phyloP scores from a whole-genome alignment of 2,888 invertebrate genomes.

The Amaurobius ferox region DNA sequence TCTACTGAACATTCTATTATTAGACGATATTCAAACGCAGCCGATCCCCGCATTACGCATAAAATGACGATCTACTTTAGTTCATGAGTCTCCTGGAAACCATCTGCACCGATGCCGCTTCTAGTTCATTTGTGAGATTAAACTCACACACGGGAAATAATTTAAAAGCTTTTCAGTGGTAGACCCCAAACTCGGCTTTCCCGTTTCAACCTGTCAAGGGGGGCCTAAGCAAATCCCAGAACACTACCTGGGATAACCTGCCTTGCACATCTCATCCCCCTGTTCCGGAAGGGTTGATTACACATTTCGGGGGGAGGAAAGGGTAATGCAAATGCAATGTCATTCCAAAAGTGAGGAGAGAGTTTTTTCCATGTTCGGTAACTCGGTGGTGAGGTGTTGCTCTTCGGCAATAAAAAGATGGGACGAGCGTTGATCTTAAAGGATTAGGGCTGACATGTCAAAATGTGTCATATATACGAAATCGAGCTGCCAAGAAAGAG shows the following conservation, averaged over 20 bases:
- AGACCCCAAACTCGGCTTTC: background rate
- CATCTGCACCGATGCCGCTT: background rate
- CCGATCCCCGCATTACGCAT: too few relatives aligned
- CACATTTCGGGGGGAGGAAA: background rate
- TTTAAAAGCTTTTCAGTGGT: slow-evolving; percentile 9
- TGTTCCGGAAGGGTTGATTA: slow-evolving; percentile 12
- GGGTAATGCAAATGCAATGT: slow-evolving; percentile 9
- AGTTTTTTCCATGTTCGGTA: background rate
- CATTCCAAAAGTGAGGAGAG: background rate
- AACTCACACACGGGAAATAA: background rate
- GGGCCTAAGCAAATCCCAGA: background rate
- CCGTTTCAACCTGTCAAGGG: background rate
- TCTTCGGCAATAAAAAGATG: background rate
- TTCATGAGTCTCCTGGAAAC: too few relatives aligned
- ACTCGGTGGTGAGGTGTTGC: background rate
- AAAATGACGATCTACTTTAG: too few relatives aligned
- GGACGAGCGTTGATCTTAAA: background rate
- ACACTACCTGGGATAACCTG: slow-evolving; percentile 14
- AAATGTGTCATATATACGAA: background rate
- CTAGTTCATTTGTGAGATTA: background rate
- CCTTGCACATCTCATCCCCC: background rate
- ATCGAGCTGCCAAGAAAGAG: background rate
- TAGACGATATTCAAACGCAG: too few relatives aligned
- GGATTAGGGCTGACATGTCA: background rate
- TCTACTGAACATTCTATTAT: too few relatives aligned